Conservation (phyloP, 2,888 invertebrate genomes). For the Onchidella celtica region DNA sequence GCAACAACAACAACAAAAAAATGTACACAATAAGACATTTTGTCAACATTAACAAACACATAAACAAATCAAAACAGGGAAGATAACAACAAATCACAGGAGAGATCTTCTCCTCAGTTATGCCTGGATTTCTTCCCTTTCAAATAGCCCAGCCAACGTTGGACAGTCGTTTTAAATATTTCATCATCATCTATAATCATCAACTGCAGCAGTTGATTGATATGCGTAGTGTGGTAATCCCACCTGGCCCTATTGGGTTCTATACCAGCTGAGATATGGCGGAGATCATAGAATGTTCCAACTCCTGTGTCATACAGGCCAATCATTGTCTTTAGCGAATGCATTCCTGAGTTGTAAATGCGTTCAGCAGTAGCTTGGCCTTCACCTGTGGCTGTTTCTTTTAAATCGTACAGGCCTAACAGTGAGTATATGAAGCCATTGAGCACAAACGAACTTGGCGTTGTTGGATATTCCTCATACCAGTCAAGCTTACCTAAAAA, state of each 20-base stretch:
- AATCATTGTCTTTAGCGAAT: constrained; percentile 91
- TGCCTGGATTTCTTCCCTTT: constrained; percentile 95
- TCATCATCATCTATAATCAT: constrained; percentile 90
- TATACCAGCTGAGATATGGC: constrained; percentile 90
- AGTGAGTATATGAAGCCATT: constrained; percentile 99
- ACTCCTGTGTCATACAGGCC: constrained; percentile 95
- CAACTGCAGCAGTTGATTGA: constrained; percentile 88
- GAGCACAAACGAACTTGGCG: constrained; percentile 93
- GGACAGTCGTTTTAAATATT: constrained; percentile 90
- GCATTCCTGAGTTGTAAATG: constrained; percentile 79
- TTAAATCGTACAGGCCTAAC: constrained; percentile 96
- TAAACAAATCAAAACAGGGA: background rate
- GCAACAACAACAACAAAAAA: too few species aligned
- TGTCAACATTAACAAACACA: background rate
- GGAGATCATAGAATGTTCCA: constrained; percentile 96
- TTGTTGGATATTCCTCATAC: constrained; percentile 99
- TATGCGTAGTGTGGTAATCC: constrained; percentile 99
- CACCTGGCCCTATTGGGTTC: constrained; percentile 95
- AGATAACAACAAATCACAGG: background rate
- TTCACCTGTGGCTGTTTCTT: constrained; percentile 86
- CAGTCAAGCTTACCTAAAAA: constrained; percentile 84
- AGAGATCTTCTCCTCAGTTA: constrained; percentile 84
- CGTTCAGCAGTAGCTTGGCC: constrained; percentile 83
- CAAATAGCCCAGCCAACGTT: constrained; percentile 97
- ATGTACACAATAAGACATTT: background rate